Evolutionary conservation across 2,113 vertebrate genomes (phyloP).

Genomic region (Anolis carolinensis): DNA sequence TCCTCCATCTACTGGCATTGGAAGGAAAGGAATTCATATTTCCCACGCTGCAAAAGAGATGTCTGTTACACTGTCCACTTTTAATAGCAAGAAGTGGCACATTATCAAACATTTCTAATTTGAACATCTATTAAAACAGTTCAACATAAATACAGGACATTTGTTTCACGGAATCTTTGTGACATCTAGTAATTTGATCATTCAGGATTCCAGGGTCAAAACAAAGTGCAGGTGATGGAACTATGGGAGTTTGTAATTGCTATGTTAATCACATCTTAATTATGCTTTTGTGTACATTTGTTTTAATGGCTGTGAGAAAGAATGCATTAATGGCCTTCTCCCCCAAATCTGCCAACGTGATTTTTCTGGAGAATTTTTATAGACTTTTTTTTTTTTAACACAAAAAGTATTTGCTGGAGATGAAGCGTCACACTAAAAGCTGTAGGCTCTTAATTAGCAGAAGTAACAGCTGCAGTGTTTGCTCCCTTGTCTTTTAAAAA

Average conservation of each 20-base stretch:
- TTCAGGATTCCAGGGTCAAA: neutral
- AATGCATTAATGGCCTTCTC: neutral
- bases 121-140: too few relatives aligned
- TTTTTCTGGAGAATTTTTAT: constrained; percentile 39
- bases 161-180: neutral
- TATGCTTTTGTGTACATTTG: neutral
- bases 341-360: constrained; percentile 36
- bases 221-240: constrained; percentile 3
- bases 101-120: neutral
- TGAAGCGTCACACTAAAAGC: neutral
- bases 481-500: neutral
- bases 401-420: neutral
- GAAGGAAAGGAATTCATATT: too few relatives aligned
- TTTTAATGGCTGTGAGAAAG: neutral
- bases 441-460: constrained; percentile 29
- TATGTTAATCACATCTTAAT: neutral
- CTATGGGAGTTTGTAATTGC: neutral
- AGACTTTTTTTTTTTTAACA: constrained; percentile 20
- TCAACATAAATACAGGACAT: too few relatives aligned
- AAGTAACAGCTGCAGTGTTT: neutral
- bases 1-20: too few relatives aligned
- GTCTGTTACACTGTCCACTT: too few relatives aligned
- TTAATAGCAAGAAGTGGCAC: neutral
- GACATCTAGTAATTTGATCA: neutral
- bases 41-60: neutral